Evolutionary conservation across 2,888 invertebrate species (phyloP).

Genomic region (Pyralis farinalis): DNA sequence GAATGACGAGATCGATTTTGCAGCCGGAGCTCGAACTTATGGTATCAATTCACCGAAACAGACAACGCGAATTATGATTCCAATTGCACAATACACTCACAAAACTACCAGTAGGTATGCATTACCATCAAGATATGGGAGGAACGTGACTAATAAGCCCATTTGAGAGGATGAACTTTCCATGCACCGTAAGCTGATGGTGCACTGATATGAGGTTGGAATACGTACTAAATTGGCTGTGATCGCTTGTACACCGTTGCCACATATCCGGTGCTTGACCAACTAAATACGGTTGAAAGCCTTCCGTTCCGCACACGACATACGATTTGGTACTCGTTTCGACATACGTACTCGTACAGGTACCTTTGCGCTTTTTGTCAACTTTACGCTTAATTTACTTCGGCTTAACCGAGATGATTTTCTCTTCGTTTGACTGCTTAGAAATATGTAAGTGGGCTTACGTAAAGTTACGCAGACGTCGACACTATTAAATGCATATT

Average conservation of each 20-base stretch:
- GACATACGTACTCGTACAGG: slow-evolving; percentile 23
- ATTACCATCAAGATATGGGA: slow-evolving; percentile 31
- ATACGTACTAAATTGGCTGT: slow-evolving; percentile 34
- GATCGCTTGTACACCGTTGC: slow-evolving; percentile 40
- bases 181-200: slow-evolving; percentile 25
- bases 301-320: slow-evolving; percentile 73
- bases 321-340: slow-evolving; percentile 56
- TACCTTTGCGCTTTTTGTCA: slow-evolving; percentile 53
- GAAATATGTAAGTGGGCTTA: slow-evolving; percentile 2
- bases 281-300: slow-evolving; percentile 50
- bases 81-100: slow-evolving; percentile 2
- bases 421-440: slow-evolving; percentile 29
- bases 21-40: too few relatives aligned
- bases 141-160: slow-evolving; percentile 42
- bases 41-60: neutral
- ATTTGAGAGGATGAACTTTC: slow-evolving; percentile 31
- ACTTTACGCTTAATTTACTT: slow-evolving; percentile 63
- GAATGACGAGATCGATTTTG: too few relatives aligned
- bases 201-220: slow-evolving; percentile 29
- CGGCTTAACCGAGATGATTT: slow-evolving; percentile 42
- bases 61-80: neutral
- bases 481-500: too few relatives aligned
- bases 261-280: slow-evolving; percentile 68
- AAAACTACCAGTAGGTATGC: slow-evolving; percentile 10
- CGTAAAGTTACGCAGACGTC: neutral